Evolutionary conservation across 2,113 vertebrate genomes (phyloP).

Genomic region (Setophaga petechia): DNA sequence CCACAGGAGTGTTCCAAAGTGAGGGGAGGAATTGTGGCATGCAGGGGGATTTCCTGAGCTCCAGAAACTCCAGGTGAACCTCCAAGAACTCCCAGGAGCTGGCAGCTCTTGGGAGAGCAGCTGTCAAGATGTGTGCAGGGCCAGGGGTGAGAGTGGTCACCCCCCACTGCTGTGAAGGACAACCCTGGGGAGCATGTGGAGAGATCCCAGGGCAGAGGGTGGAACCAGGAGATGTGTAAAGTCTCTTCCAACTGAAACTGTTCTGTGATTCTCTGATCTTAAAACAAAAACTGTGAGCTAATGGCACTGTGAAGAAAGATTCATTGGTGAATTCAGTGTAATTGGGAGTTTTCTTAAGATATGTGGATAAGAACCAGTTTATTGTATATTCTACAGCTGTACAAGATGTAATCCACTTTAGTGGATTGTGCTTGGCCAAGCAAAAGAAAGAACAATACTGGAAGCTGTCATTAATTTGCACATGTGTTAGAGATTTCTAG

Average conservation of each 20-base stretch:
- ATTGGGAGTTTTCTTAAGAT: not conserved
- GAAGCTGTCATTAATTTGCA: not conserved
- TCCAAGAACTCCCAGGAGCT: not conserved
- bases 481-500: not conserved
- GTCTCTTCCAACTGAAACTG: not conserved
- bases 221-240: not conserved
- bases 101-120: not conserved
- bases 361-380: not conserved
- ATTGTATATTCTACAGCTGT: not conserved
- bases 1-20: rapidly evolving
- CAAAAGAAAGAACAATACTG: not conserved
- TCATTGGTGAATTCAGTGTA: not conserved
- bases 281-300: not conserved
- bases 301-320: not conserved
- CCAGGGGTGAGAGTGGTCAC: not conserved
- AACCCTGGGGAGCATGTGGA: rapidly evolving
- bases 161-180: not conserved
- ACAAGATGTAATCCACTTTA: not conserved
- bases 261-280: not conserved
- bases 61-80: not conserved
- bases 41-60: not conserved
- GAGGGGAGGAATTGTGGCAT: not conserved
- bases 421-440: not conserved
- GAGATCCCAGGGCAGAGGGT: not conserved
- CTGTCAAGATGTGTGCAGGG: not conserved